Percentiles rank a stretch among this genome's conserved stretches.
Evolutionary conservation across 53 echinoderm and acorn worm genomes (phyloP).

Genomic region (Henricia sp.): DNA sequence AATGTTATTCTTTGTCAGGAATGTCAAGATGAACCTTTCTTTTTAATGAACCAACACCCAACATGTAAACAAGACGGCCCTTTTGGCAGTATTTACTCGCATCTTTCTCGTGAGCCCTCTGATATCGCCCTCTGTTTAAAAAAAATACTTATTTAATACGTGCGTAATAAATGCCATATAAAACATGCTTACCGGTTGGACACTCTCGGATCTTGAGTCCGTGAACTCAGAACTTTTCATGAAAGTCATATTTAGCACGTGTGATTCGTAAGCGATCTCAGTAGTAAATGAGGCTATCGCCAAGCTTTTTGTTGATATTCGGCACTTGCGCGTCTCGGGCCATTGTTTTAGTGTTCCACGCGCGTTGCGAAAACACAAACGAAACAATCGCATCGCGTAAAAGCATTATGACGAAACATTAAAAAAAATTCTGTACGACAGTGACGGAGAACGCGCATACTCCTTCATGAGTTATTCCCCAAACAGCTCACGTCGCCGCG

Average conservation of each 20-base stretch:
- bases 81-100: neutral
- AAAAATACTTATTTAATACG: neutral
- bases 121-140: neutral
- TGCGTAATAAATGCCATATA: neutral
- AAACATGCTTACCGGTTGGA: conserved; percentile 19
- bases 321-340: neutral
- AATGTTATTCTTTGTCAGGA: neutral
- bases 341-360: conserved; percentile 8
- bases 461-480: too few relatives aligned
- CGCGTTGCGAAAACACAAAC: too few relatives aligned
- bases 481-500: too few relatives aligned
- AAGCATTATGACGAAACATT: too few relatives aligned
- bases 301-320: neutral
- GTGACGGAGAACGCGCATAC: too few relatives aligned
- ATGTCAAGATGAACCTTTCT: neutral
- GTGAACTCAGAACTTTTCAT: neutral
- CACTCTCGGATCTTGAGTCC: neutral
- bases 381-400: too few relatives aligned
- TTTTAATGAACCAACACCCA: neutral
- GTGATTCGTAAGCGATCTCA: conserved; percentile 10
- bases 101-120: neutral
- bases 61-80: too few relatives aligned
- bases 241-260: conserved; percentile 15
- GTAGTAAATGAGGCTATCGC: neutral
- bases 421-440: too few relatives aligned